phyloP scores from a whole-genome alignment of 2,888 invertebrate genomes.

The Capitulum mitella region DNA sequence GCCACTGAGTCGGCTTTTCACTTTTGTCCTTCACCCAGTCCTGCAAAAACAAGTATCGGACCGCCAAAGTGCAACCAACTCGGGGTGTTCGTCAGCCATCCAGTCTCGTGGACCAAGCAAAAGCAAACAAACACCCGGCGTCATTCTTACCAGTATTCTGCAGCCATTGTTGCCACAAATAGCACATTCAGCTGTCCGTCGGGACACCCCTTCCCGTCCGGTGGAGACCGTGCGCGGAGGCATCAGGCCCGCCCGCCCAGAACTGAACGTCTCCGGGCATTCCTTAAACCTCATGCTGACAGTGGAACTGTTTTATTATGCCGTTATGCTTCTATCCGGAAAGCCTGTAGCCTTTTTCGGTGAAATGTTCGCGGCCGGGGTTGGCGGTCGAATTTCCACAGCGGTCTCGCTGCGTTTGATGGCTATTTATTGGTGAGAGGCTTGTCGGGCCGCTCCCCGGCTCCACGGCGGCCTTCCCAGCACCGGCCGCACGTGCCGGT shows the following conservation, averaged over 20 bases:
- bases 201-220: no score
- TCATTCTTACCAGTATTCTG: background rate
- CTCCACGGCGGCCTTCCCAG: background rate
- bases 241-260: background rate
- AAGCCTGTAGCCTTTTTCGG: background rate
- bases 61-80: no score
- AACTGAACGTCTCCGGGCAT: background rate
- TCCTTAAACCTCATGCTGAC: background rate
- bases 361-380: background rate
- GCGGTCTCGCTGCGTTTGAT: background rate
- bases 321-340: background rate
- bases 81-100: no score
- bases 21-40: no score
- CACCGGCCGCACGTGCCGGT: background rate
- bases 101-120: no score
- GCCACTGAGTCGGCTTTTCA: no score
- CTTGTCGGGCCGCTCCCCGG: no score
- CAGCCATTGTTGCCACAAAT: background rate
- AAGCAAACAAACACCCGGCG: background rate
- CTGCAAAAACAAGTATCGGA: no score
- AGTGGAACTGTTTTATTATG: conserved; percentile 8
- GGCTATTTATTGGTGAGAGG: background rate
- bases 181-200: background rate
- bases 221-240: no score
- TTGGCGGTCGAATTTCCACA: background rate